A percentile compares a stretch with the other conserved stretches of the same genome.
Conservation (phyloP, 2,888 invertebrate species). For the Lepidochrysops patricia region DNA sequence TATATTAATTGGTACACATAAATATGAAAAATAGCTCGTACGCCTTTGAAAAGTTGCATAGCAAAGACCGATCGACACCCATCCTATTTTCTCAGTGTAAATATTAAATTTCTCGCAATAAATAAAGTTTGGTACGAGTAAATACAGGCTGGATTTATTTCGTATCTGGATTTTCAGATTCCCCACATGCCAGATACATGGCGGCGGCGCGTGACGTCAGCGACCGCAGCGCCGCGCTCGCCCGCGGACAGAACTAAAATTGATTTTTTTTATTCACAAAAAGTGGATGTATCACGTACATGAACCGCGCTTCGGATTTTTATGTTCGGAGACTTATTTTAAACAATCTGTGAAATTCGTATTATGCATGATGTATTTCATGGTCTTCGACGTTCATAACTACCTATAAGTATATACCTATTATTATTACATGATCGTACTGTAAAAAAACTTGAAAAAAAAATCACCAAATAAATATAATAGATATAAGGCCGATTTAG, state of each 20-base stretch:
- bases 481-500: too few relatives aligned
- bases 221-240: conserved; percentile 18
- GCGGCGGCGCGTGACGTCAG: conserved; percentile 19
- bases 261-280: conserved; percentile 8
- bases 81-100: not conserved
- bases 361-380: too few relatives aligned
- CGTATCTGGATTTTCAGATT: conserved; percentile 12
- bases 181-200: conserved; percentile 14
- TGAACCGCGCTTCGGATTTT: not conserved
- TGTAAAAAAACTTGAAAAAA: too few relatives aligned
- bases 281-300: conserved; percentile 8
- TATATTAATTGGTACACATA: too few relatives aligned
- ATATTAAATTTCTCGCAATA: not conserved
- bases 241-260: conserved; percentile 10
- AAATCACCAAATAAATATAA: too few relatives aligned
- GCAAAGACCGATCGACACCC: not conserved
- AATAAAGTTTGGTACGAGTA: conserved; percentile 4
- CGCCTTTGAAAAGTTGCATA: not conserved
- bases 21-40: not conserved
- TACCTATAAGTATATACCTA: too few relatives aligned
- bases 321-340: not conserved
- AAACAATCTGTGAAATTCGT: not conserved
- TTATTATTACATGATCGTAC: too few relatives aligned
- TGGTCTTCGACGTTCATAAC: too few relatives aligned
- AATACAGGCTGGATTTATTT: conserved; percentile 13